Evolutionary conservation across 2,113 vertebrate genomes (phyloP).

Genomic region (Campylomormyrus numenius): DNA sequence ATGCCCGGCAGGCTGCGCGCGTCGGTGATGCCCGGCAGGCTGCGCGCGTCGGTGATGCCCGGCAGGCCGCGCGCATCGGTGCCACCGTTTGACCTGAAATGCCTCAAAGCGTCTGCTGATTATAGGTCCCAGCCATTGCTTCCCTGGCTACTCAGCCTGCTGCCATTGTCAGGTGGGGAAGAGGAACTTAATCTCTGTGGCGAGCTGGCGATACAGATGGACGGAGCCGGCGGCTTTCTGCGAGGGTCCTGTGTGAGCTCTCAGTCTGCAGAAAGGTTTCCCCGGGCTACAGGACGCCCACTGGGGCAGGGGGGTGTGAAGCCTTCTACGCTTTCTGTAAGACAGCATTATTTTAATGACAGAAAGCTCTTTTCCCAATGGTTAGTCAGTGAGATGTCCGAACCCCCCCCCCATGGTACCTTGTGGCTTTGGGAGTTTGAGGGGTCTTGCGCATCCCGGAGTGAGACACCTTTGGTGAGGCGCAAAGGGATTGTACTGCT

Average conservation of each 20-base stretch:
- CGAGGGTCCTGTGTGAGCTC: background rate
- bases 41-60: background rate
- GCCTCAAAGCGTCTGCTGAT: background rate
- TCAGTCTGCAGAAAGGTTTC: background rate
- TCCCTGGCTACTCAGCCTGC: background rate
- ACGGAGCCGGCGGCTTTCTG: background rate
- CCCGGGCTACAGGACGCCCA: too few species aligned
- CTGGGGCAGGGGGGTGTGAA: slow-evolving; percentile 41
- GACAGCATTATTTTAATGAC: slow-evolving; percentile 68
- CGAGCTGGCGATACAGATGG: background rate
- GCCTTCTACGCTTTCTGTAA: slow-evolving; percentile 59
- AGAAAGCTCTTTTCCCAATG: slow-evolving; percentile 34
- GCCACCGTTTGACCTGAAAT: background rate
- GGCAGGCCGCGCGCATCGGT: background rate
- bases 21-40: background rate
- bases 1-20: too few species aligned
- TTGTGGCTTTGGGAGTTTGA: background rate
- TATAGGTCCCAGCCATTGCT: background rate
- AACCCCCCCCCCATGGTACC: background rate
- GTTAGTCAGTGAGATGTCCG: background rate
- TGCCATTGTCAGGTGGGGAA: background rate
- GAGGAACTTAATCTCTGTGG: background rate
- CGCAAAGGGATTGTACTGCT: background rate
- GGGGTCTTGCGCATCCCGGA: background rate
- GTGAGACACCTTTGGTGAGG: too few species aligned